Conservation (phyloP, 2,113 vertebrate species). For the Bos javanicus region DNA sequence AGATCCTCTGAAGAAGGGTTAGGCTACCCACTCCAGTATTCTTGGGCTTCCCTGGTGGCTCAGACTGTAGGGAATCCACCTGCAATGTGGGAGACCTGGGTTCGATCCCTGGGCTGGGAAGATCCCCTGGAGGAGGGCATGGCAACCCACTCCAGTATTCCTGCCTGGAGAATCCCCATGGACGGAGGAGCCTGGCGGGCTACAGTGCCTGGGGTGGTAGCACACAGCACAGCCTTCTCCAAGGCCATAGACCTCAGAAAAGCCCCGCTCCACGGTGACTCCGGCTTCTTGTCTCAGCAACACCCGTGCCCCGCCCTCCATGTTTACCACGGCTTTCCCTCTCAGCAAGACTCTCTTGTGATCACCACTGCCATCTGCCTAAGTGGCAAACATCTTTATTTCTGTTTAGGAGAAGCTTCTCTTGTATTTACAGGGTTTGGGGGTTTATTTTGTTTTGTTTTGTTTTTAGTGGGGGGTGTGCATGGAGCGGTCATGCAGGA, state of each 20-base stretch:
- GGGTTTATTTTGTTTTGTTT: not conserved
- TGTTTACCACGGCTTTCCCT: accelerated
- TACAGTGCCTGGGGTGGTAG: not conserved
- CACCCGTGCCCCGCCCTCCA: accelerated
- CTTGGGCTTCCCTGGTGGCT: not conserved
- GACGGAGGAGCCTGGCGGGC: not conserved
- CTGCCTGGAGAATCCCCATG: not conserved
- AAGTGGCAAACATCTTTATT: not conserved
- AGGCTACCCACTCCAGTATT: not conserved
- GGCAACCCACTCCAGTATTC: not conserved
- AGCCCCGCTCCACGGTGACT: accelerated
- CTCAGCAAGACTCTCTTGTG: not conserved
- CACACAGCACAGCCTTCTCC: not conserved
- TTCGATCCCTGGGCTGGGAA: not conserved
- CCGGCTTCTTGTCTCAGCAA: not conserved
- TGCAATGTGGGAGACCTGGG: not conserved
- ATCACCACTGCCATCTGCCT: accelerated
- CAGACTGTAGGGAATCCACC: not conserved
- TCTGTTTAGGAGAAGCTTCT: not conserved
- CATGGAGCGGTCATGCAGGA: not conserved
- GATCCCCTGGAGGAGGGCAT: not conserved
- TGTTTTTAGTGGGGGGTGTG: not conserved
- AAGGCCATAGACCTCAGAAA: not conserved
- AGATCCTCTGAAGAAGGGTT: not conserved
- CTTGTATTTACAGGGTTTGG: not conserved